A percentile compares a stretch with the other conserved stretches of the same genome.
Conservation (phyloP, 2,888 invertebrate genomes). For the Muscina levida region DNA sequence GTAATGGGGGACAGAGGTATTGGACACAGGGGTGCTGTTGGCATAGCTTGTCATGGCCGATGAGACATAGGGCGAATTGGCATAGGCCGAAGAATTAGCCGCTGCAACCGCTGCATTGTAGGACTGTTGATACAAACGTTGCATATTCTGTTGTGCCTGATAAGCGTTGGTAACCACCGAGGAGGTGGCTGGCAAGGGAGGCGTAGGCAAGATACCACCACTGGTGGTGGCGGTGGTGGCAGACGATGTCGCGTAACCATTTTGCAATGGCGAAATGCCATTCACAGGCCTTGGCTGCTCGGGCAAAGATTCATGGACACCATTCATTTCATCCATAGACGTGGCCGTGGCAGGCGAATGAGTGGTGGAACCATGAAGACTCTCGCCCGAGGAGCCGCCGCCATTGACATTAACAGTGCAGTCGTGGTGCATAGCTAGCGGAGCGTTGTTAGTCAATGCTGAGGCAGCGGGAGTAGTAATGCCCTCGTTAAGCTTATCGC, state of each 20-base stretch:
- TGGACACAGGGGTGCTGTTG: conserved; percentile 57
- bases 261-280: conserved; percentile 34
- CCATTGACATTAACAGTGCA: conserved; percentile 13
- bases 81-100: conserved; percentile 67
- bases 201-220: conserved; percentile 54
- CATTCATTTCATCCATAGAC: neutral
- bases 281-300: conserved; percentile 11
- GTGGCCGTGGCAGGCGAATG: neutral
- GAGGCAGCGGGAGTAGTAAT: conserved; percentile 45
- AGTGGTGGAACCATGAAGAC: neutral
- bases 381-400: neutral
- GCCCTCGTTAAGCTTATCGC: conserved; percentile 54
- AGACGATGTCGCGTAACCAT: conserved; percentile 49
- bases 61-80: conserved; percentile 58
- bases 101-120: conserved; percentile 64
- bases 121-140: conserved; percentile 71
- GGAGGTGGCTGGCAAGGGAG: conserved; percentile 48
- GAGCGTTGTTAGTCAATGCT: conserved; percentile 20
- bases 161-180: conserved; percentile 67
- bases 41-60: conserved; percentile 56
- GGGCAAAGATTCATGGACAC: conserved; percentile 39
- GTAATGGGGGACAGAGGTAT: conserved; percentile 57
- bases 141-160: conserved; percentile 69
- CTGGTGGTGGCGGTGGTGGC: conserved; percentile 29
- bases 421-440: conserved; percentile 31